phyloP scores from a whole-genome alignment of 2,113 vertebrate species.

The Trachemys scripta region DNA sequence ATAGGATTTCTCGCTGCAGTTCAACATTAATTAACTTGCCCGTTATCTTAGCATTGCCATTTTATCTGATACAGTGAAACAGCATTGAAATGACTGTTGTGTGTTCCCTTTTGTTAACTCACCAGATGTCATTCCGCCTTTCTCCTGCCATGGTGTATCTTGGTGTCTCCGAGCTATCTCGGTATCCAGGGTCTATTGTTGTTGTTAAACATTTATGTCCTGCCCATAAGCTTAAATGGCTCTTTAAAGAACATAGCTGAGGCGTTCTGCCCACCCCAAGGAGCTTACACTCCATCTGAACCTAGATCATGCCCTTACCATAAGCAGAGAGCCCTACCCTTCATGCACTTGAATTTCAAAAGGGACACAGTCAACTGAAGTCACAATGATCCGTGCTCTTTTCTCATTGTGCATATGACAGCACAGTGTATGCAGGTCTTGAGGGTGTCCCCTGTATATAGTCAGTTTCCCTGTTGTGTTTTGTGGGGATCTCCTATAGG shows the following conservation, averaged over 20 bases:
- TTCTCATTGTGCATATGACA: not conserved
- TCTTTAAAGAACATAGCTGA: not conserved
- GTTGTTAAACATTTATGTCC: not conserved
- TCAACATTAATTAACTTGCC: not conserved
- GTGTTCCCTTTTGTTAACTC: not conserved
- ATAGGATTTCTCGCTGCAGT: rapidly evolving
- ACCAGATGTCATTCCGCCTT: not conserved
- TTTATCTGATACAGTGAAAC: not conserved
- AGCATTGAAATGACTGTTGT: rapidly evolving
- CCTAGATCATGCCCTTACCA: not conserved
- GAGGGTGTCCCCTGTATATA: not conserved
- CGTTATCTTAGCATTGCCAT: not conserved
- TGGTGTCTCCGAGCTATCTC: not conserved
- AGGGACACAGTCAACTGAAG: not conserved
- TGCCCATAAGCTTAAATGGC: not conserved
- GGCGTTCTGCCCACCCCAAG: not conserved
- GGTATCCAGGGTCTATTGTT: not conserved
- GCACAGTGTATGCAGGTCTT: not conserved
- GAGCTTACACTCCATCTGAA: not conserved
- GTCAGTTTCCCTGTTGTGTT: not conserved
- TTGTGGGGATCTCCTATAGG: not conserved
- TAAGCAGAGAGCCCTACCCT: not conserved
- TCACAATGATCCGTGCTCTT: not conserved
- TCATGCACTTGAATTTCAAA: not conserved
- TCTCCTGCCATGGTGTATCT: not conserved